Base-by-base conservation (phyloP, 2,113 vertebrate genomes). In the Lepus americanus region DNA sequence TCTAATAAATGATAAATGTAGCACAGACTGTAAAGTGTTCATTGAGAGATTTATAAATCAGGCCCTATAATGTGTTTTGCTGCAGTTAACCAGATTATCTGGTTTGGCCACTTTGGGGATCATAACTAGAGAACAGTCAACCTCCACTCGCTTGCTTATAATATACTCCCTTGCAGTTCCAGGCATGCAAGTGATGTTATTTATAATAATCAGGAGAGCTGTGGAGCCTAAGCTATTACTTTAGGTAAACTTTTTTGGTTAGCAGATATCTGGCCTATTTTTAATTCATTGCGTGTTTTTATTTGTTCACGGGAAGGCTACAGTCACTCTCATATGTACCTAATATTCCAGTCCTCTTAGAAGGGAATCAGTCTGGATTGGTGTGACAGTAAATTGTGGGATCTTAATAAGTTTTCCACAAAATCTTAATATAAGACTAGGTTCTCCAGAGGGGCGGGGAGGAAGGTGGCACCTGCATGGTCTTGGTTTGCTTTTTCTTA, bases 31-130 rank as follows among this genome's bases (percentile, higher is more conserved):
- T 83, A 92, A 92, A 92, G 77, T 89, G 87, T 51, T 95, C 79
- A 66, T 80, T 64, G 12, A 70, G 39, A 97, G 79, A 97, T 92
- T 92, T 95, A 69, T 87, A 91, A 96, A 94, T 80, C 74, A 80
- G 66, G 44, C n/a, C 77, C 49, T 74, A 2, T 92, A 92, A 81
- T 67, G 12, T 72, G 77, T 33, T 19, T 51, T 19, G 39, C 87
- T 33, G 3, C 77, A 90, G 36, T 72, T 81, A 87, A 95, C 94
- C n/a, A 89, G 92, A 90, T 95, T 64, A 83, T 97, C 95, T 92
- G 91, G 94, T 96, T 96, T 94, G 91, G 70, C 82, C 89, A 61
- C 92, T 94, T 84, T 36, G 83, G 72, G n/a, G 79, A 92, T 86
- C 77, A 16, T 78, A 90, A 92, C 69, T 51, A 83, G 17, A 85